Conservation (phyloP, 2,113 vertebrate genomes). For the Nansenia antarctica region DNA sequence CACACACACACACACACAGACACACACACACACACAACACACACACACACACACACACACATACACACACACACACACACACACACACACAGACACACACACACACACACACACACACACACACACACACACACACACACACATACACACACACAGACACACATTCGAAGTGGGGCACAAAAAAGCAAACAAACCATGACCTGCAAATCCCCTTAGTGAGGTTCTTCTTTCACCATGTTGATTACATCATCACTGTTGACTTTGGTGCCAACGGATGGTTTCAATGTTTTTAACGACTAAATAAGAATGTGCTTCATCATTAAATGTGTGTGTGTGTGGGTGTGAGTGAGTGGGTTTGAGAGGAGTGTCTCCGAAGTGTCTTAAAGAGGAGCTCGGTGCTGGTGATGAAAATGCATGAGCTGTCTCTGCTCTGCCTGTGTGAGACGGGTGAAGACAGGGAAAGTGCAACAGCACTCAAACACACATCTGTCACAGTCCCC, state of each 20-base stretch:
- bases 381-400: conserved; percentile 51
- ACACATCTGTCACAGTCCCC: conserved; percentile 51
- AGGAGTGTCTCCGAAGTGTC: conserved; percentile 36
- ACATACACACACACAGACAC: background rate
- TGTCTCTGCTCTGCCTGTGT: conserved; percentile 33
- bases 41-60: background rate
- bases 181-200: background rate
- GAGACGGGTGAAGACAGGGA: conserved; percentile 51
- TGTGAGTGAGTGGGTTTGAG: too few relatives aligned
- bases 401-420: conserved; percentile 61
- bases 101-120: conserved; percentile 8
- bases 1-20: conserved; percentile 8
- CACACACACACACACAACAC: conserved; percentile 16
- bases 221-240: background rate
- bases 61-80: conserved; percentile 2
- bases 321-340: too few relatives aligned
- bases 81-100: conserved; percentile 1
- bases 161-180: conserved; percentile 2
- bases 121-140: conserved; percentile 16
- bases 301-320: too few relatives aligned
- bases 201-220: background rate
- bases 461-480: conserved; percentile 33
- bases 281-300: conserved; percentile 4
- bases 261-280: background rate
- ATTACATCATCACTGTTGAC: background rate